These are phyloP conservation scores for Pseudonaja textilis DNA, from an alignment of 2,113 vertebrate genomes.

Conservation along the genomic window DNA sequence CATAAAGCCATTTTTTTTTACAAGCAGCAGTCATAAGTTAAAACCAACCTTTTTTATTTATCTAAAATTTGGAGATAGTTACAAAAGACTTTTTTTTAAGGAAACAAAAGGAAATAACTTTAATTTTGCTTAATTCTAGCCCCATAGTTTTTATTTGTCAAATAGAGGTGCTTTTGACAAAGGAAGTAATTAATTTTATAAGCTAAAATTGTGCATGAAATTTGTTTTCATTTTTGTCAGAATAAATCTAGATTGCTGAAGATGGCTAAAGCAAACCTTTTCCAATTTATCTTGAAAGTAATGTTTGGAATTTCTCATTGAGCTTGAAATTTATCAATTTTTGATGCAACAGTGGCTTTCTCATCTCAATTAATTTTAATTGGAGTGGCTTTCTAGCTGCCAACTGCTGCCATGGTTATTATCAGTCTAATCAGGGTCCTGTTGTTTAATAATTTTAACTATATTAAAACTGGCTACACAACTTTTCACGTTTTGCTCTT, in stretches of 20 bases:
- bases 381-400: not conserved
- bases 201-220: constrained; percentile 55
- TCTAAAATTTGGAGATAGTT: not conserved
- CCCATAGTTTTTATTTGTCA: constrained; percentile 1
- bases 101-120: not conserved
- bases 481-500: not conserved
- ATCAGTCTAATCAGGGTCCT: not conserved
- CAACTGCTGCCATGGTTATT: not conserved
- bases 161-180: constrained; percentile 2
- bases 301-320: not conserved
- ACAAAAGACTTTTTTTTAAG: constrained; percentile 30
- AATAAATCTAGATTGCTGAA: constrained; percentile 59
- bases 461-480: not conserved
- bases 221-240: constrained; percentile 31
- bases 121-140: not conserved
- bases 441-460: not conserved
- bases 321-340: not conserved
- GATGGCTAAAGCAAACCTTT: constrained; percentile 28
- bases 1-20: not conserved
- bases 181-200: constrained; percentile 29
- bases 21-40: constrained; percentile 15
- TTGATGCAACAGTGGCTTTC: not conserved
- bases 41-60: constrained; percentile 26
- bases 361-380: not conserved
- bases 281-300: constrained; percentile 20